Evolutionary conservation across 2,888 invertebrate genomes (phyloP), one percentile per base, ranked within the genome.

Genomic region (Harpalus rufipes): DNA sequence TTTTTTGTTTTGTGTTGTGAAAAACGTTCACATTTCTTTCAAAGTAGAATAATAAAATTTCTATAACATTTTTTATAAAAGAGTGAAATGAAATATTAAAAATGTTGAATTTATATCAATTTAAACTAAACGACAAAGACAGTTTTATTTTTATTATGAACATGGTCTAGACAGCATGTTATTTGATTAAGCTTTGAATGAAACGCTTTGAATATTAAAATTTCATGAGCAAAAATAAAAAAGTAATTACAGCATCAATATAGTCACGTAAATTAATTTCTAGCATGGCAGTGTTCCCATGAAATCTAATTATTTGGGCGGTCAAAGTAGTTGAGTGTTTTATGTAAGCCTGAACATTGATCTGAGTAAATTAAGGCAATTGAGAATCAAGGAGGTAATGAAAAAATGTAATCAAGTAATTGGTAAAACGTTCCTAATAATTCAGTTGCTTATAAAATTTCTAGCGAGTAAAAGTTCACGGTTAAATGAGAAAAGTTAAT

Each of bases 391-490:
- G 72, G 7, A 72, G 72, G 72, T 44, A 72, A 72, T 72, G 72
- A 72, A 72, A 72, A 72, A 72, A 72, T 72, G 72, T 72, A 72
- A 72, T 72, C 72, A 72, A 72, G 72, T 72, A 72, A 72, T 72
- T 72, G 72, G 44, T 44, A 41, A 65, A 72, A 72, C 72, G 44
- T 72, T 44, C 44, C 72, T 44, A 72, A 72, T 72, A 72, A 72
- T 72, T 72, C 72, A 72, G 16, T 72, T 72, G 72, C 72, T 44
- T 44, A 41, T 39, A 39, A 68, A 68, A 39, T 68, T 68, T 39
- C 18, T 72, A 18, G 44, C 44, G 18, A 39, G 44, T 18, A n/a
- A n/a, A n/a, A n/a, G n/a, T n/a, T 39, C 41, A 72, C 44, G 10
- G 32, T 65, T 72, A 72, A 72, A 72, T 44, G 72, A 72, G 12